Base-by-base conservation (phyloP, 2,888 invertebrate genomes). In the Lasioglossum malachurum region DNA sequence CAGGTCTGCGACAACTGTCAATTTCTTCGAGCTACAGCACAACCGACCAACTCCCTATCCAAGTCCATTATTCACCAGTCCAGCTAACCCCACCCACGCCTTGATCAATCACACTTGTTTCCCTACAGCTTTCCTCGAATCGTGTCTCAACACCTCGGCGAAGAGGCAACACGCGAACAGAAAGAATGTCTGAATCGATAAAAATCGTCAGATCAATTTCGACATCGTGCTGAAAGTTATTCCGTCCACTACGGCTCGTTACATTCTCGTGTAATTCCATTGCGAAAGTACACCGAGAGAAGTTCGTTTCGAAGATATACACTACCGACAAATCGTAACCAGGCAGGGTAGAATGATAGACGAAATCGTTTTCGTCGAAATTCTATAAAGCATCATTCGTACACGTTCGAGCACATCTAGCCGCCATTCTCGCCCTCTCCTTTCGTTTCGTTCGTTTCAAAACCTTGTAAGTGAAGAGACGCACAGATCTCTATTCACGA, bases 361-460 rank as follows among this genome's bases (percentile, higher is more conserved):
- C 27, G 44, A n/a, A 38, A 5, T 69, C n/a, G 12, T 27, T n/a
- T 27, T 27, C 71, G n/a, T 41, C n/a, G 23, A 23, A 67, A 67
- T 35, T 31, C 67, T 31, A 35, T 7, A 67, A 16, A 31, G 19
- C 31, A 19, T 44, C 31, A 35, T 53, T 76, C 73, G 79, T 31
- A 44, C 78, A 78, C 27, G 23, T 14, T 69, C 35, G 67, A 67
- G 27, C 41, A 27, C n/a, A 41, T 31, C 69, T 35, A 19, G 72
- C 79, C 19, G 57, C 41, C 83, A 79, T 67, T 84, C 76, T 74
- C 78, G 31, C 41, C 27, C 80, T 77, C 31, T 75, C n/a, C 41
- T 74, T 44, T 75, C 84, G 23, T 87, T 87, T 87, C 87, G 87
- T 88, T 91, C 92, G 85, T 89, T 92, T 92, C 91, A 91, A 92